Conservation (phyloP, 2,113 vertebrate species). For the Albula goreensis region DNA sequence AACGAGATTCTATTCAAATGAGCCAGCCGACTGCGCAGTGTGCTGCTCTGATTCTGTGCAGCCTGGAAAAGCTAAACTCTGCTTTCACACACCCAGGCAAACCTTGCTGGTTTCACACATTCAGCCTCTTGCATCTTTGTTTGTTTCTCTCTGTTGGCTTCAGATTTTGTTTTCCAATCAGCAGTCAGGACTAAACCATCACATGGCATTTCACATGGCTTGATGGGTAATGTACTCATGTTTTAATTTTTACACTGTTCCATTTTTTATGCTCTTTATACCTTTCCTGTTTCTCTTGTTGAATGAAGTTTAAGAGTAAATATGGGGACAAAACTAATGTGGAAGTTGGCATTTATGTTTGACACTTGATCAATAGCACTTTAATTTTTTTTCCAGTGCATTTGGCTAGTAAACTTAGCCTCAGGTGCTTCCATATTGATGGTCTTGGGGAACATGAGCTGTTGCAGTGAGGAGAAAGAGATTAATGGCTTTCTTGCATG, state of each 20-base stretch:
- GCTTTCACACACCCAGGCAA: neutral
- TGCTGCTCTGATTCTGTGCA: neutral
- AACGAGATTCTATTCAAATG: conserved; percentile 33
- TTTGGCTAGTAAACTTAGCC: neutral
- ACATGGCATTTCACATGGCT: neutral
- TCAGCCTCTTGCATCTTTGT: neutral
- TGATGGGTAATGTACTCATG: neutral
- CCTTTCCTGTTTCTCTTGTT: neutral
- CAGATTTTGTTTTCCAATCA: neutral
- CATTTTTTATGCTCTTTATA: neutral
- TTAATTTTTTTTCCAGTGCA: neutral
- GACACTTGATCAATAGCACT: neutral
- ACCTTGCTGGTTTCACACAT: neutral
- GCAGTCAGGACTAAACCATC: neutral
- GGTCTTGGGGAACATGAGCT: neutral
- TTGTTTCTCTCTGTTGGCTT: neutral
- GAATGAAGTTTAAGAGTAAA: neutral
- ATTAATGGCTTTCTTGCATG: neutral
- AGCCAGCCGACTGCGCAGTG: neutral
- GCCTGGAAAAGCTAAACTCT: neutral
- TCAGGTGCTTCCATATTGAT: neutral
- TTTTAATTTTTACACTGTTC: neutral
- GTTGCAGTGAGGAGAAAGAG: neutral
- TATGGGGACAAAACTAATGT: neutral
- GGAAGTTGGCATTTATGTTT: neutral